Percentiles rank a stretch among this genome's conserved stretches.
phyloP scores from a whole-genome alignment of 64 coral and sea anemone species.

The Dendronephthya gigantea region DNA sequence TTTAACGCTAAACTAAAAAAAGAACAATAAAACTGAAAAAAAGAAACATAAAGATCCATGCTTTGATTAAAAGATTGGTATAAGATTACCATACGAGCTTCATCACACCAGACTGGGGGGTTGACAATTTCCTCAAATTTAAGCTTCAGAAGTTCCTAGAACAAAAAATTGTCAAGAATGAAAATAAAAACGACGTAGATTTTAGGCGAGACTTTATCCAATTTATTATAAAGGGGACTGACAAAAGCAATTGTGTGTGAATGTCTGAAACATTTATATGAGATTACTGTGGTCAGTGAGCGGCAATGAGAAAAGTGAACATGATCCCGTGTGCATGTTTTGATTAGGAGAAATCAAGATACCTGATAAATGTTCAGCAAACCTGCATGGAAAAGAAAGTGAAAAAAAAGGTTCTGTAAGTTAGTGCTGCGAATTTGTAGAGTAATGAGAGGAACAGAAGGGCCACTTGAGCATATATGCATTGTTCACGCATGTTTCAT shows the following conservation, averaged over 20 bases:
- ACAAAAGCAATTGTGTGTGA: no score
- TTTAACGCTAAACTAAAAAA: constrained; percentile 67
- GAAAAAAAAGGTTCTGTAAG: not conserved
- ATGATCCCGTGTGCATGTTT: no score
- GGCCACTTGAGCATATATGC: not conserved
- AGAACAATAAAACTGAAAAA: no score
- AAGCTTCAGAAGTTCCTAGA: not conserved
- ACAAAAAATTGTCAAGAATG: not conserved
- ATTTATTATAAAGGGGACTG: no score
- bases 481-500: not conserved
- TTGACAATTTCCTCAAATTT: constrained; percentile 4
- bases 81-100: not conserved
- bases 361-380: constrained; percentile 94
- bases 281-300: no score
- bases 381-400: constrained; percentile 39
- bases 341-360: not conserved
- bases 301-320: no score
- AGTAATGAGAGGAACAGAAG: not conserved
- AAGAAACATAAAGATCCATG: no score
- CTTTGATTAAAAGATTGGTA: no score
- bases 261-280: no score
- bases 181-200: no score
- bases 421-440: no score
- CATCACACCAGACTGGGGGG: not conserved
- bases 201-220: no score